Percentiles rank a stretch among this genome's conserved stretches.
phyloP scores from a whole-genome alignment of 2,113 vertebrate species.

The Pipra filicauda region DNA sequence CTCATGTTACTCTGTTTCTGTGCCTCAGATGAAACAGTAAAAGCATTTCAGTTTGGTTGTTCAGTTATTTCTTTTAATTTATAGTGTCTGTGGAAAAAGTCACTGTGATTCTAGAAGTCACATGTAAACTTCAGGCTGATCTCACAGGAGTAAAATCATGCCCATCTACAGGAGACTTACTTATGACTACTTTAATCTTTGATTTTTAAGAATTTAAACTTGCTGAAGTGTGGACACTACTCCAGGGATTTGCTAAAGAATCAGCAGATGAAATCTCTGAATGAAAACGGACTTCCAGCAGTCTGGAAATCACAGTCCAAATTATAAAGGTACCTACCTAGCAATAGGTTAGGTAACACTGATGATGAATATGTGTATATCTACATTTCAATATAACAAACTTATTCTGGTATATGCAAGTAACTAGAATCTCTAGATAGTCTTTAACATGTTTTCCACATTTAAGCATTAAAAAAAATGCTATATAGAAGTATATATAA shows the following conservation, averaged over 20 bases:
- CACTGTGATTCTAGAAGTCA: neutral
- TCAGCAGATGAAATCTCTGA: neutral
- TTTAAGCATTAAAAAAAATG: neutral
- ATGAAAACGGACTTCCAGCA: neutral
- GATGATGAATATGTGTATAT: neutral
- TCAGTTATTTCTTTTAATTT: neutral
- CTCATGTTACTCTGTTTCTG: neutral
- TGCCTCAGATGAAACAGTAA: neutral
- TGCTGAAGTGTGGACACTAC: neutral
- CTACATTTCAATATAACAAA: neutral
- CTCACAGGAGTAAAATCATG: neutral
- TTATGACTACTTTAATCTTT: neutral
- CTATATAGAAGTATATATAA: neutral
- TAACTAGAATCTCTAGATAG: neutral
- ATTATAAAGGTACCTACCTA: neutral
- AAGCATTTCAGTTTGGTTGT: neutral
- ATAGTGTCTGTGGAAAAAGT: neutral
- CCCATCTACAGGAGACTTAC: neutral
- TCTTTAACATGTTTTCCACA: neutral
- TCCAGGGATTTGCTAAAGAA: neutral
- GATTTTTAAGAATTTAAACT: neutral
- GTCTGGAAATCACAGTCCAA: neutral
- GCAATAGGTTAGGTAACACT: neutral
- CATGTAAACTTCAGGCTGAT: neutral
- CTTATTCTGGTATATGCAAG: neutral